Evolutionary conservation across 2,888 invertebrate species (phyloP).

Genomic region (Strigamia crassipes): DNA sequence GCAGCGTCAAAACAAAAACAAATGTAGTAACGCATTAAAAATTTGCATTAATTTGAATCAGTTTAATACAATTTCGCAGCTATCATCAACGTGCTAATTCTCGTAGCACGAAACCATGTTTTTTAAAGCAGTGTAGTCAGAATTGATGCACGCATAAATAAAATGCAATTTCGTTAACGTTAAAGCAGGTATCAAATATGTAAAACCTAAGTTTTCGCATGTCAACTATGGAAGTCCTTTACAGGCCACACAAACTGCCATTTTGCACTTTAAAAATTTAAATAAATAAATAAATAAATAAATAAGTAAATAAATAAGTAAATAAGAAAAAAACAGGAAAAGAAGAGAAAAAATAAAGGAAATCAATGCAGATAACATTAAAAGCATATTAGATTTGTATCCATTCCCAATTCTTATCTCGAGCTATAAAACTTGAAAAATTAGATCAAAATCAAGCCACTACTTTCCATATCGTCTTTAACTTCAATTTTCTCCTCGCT

Average conservation of each 20-base stretch:
- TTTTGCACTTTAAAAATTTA: too few relatives aligned
- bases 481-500: neutral
- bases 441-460: neutral
- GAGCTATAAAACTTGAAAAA: neutral
- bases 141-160: too few relatives aligned
- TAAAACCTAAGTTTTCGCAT: too few relatives aligned
- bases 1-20: neutral
- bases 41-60: neutral
- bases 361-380: neutral
- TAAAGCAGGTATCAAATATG: too few relatives aligned
- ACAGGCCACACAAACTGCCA: too few relatives aligned
- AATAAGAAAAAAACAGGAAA: neutral
- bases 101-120: too few relatives aligned
- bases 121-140: too few relatives aligned
- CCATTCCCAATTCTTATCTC: too few relatives aligned
- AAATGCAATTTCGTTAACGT: too few relatives aligned
- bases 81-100: neutral
- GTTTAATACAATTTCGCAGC: neutral
- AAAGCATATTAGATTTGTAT: neutral
- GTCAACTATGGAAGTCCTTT: too few relatives aligned
- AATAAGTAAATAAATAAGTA: too few relatives aligned
- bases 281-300: too few relatives aligned
- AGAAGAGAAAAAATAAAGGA: neutral
- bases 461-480: conserved; percentile 10
- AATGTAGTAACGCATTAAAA: neutral